A percentile compares a stretch with the other conserved stretches of the same genome.
Evolutionary conservation across 2,888 invertebrate genomes (phyloP).

Genomic region (Hecatera dysodea): DNA sequence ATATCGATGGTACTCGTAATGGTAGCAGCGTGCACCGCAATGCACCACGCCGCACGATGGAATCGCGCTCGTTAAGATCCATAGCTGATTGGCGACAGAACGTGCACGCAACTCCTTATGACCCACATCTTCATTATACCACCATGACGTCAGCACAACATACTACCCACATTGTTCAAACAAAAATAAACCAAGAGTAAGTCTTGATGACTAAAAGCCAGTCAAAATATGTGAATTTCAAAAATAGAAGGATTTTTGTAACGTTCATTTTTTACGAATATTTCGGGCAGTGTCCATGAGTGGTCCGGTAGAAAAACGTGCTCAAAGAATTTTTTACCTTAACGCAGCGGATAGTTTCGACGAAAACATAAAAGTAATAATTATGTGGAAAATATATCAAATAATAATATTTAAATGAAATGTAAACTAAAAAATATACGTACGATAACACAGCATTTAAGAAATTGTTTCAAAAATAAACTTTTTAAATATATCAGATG

Average conservation of each 20-base stretch:
- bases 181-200: not conserved
- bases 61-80: conserved; percentile 59
- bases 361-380: not conserved
- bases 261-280: not conserved
- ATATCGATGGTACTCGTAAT: conserved; percentile 32
- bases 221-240: not conserved
- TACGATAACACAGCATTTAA: not conserved
- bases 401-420: not conserved
- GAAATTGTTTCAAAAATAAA: not conserved
- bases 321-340: not conserved
- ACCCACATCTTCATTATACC: conserved; percentile 47
- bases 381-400: not conserved
- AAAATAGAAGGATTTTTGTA: not conserved
- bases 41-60: conserved; percentile 56
- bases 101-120: conserved; percentile 54
- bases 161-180: not conserved
- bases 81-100: conserved; percentile 61
- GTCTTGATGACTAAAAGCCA: not conserved
- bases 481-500: not conserved
- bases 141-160: conserved; percentile 34
- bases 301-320: not conserved
- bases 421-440: not conserved
- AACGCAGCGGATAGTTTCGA: not conserved
- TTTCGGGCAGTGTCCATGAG: not conserved
- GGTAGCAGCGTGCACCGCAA: conserved; percentile 43